Evolutionary conservation across 2,797 vertebrate species (phyloP).

Genomic region (Parauchenoglanis ngamensis): DNA sequence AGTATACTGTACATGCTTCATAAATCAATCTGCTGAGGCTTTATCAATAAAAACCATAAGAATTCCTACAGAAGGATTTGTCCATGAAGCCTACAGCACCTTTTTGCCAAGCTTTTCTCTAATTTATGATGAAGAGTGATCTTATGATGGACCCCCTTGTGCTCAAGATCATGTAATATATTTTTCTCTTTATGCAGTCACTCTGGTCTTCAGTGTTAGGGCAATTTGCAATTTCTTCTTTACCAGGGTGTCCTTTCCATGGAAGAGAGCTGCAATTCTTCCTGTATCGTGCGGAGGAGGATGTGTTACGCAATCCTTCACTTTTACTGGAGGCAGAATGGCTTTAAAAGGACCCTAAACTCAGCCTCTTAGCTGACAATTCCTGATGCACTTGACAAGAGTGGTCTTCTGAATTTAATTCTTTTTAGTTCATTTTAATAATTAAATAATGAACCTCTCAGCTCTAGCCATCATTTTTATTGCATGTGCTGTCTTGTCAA

Average conservation of each 20-base stretch:
- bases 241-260: background rate
- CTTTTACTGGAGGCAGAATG: background rate
- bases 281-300: background rate
- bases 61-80: background rate
- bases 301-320: background rate
- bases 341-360: background rate
- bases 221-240: too few relatives aligned
- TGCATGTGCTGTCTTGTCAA: constrained; percentile 8
- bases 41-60: background rate
- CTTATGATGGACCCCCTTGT: background rate
- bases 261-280: background rate
- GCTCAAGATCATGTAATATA: background rate
- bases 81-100: background rate
- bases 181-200: background rate
- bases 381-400: background rate
- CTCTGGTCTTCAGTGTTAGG: background rate
- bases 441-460: background rate
- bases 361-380: background rate
- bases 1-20: background rate
- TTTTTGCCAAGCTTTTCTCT: background rate
- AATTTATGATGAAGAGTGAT: background rate
- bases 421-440: background rate
- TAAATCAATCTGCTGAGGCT: background rate
- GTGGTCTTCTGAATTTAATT: background rate
- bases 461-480: background rate